Evolutionary conservation across 2,888 invertebrate genomes (phyloP).

Genomic region (Eucriotettix oculatus): DNA sequence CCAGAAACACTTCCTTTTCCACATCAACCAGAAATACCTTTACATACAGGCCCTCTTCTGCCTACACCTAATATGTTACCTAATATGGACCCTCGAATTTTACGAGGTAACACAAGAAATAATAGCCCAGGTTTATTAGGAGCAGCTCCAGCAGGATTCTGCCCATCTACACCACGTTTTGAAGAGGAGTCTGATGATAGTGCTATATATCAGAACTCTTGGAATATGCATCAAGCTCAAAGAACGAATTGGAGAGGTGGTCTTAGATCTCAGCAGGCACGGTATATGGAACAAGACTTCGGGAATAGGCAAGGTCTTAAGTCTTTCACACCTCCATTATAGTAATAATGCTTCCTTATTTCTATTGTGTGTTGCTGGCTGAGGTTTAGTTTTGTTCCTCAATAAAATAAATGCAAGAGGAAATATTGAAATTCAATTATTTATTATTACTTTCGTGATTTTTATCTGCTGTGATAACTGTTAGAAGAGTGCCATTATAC

Average conservation of each 20-base stretch:
- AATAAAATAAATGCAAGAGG: no score
- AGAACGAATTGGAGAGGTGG: background rate
- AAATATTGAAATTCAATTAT: no score
- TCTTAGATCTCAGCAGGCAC: background rate
- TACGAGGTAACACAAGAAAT: background rate
- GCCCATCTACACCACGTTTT: background rate
- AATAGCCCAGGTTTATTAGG: background rate
- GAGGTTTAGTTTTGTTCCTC: no score
- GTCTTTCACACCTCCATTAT: background rate
- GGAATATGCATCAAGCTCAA: background rate
- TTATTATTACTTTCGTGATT: no score
- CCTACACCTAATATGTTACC: background rate
- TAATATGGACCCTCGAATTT: background rate
- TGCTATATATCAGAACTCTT: background rate
- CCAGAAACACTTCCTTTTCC: background rate
- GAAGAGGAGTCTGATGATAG: background rate
- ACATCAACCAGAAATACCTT: background rate
- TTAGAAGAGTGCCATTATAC: no score
- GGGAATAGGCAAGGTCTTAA: background rate
- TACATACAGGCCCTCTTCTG: background rate
- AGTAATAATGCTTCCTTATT: background rate
- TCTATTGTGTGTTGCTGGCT: no score
- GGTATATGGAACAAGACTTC: background rate
- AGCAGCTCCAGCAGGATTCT: background rate
- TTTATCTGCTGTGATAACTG: no score